Evolutionary conservation across 2,888 invertebrate genomes (phyloP).

Genomic region (Tipula confusa): DNA sequence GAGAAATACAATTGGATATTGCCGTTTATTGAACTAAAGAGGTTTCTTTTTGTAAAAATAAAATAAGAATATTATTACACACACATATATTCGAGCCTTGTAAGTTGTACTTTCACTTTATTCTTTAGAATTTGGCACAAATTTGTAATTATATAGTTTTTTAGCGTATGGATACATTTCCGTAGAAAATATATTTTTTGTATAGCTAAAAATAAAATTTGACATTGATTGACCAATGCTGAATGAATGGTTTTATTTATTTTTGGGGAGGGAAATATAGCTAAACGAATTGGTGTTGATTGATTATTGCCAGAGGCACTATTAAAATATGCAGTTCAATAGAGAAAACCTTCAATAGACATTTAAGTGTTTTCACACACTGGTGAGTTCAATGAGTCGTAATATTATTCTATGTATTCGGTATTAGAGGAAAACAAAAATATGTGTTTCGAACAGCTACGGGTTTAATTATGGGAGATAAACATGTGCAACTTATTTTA

Average conservation of each 20-base stretch:
- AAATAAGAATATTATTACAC: neutral
- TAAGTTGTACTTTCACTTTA: neutral
- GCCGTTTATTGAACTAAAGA: neutral
- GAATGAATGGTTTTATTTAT: neutral
- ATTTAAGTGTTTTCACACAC: neutral
- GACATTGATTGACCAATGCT: neutral
- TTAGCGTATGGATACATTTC: neutral
- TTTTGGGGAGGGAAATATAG: neutral
- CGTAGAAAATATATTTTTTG: neutral
- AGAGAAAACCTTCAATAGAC: neutral
- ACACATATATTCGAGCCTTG: neutral
- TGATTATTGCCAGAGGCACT: neutral
- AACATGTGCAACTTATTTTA: too few species aligned
- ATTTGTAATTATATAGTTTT: neutral
- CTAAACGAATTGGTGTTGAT: neutral
- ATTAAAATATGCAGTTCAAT: neutral
- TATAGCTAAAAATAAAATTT: neutral
- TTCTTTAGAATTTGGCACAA: neutral
- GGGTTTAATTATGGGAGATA: too few species aligned
- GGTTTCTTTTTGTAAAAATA: neutral
- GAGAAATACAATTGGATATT: neutral
- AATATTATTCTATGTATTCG: too few species aligned
- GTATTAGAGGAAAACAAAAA: too few species aligned
- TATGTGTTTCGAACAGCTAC: too few species aligned
- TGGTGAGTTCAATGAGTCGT: neutral